Evolutionary conservation across 2,888 invertebrate genomes (phyloP).

Genomic region (Luperina nickerlii): DNA sequence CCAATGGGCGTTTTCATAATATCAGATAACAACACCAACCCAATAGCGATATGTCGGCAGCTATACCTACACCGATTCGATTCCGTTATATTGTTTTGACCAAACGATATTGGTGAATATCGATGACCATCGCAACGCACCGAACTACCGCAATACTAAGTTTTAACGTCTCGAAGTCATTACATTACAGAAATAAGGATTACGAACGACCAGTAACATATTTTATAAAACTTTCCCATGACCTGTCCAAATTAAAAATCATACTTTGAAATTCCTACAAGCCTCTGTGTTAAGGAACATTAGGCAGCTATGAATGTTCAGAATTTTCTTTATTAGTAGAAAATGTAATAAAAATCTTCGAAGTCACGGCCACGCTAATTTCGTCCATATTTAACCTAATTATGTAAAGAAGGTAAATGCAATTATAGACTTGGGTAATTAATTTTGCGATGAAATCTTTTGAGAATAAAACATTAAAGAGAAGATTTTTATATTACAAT

Average conservation of each 20-base stretch:
- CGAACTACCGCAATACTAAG: too few relatives aligned
- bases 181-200: neutral
- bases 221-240: neutral
- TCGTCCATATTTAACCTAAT: conserved; percentile 28
- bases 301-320: neutral
- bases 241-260: neutral
- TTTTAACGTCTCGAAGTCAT: too few relatives aligned
- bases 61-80: too few relatives aligned
- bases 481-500: neutral
- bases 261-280: neutral
- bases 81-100: too few relatives aligned
- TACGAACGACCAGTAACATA: neutral
- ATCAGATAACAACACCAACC: too few relatives aligned
- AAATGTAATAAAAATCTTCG: conserved; percentile 6
- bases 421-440: conserved; percentile 34
- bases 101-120: too few relatives aligned
- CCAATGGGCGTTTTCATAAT: too few relatives aligned
- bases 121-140: too few relatives aligned
- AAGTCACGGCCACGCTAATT: conserved; percentile 1
- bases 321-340: neutral
- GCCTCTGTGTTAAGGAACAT: neutral
- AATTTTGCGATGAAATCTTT: conserved; percentile 27
- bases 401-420: conserved; percentile 25
- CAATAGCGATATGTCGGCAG: too few relatives aligned
- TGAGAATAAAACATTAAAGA: conserved; percentile 15